Evolutionary conservation across 2,797 vertebrate genomes (phyloP).

Genomic region (Prionace glauca): DNA sequence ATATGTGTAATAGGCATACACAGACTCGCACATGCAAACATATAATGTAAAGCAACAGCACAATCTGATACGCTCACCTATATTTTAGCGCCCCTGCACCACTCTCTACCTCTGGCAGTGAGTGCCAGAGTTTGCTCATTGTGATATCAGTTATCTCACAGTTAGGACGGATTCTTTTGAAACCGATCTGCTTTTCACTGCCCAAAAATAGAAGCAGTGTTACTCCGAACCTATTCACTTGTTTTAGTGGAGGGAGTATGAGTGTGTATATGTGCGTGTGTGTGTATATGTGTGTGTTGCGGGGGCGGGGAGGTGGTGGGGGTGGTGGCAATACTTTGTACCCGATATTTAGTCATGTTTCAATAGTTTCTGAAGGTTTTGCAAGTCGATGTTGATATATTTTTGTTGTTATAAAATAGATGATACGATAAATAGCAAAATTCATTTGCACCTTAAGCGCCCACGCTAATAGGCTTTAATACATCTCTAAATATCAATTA

Average conservation of each 20-base stretch:
- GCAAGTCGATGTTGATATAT: neutral
- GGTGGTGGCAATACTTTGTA: neutral
- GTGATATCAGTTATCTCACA: neutral
- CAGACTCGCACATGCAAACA: neutral
- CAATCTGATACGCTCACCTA: neutral
- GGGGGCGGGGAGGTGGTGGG: too few relatives aligned
- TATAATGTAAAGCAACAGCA: neutral
- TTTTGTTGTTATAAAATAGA: slow-evolving; percentile 1
- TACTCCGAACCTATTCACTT: neutral
- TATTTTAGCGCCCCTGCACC: neutral
- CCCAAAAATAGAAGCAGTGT: neutral
- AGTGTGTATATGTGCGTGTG: too few relatives aligned
- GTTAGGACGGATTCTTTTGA: neutral
- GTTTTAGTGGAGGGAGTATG: too few relatives aligned
- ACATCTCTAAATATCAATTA: slow-evolving; percentile 11
- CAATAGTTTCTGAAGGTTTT: neutral
- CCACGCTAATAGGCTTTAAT: slow-evolving; percentile 21
- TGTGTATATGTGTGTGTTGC: neutral
- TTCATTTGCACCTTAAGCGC: neutral
- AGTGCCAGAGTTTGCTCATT: neutral
- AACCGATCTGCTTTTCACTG: neutral
- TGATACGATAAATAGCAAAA: slow-evolving; percentile 2
- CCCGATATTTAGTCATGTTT: neutral
- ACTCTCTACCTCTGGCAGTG: neutral
- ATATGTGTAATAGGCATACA: neutral